Percentiles rank a stretch among this genome's conserved stretches.
Evolutionary conservation across 2,113 vertebrate species (phyloP).

Genomic region (Petroica traversi): DNA sequence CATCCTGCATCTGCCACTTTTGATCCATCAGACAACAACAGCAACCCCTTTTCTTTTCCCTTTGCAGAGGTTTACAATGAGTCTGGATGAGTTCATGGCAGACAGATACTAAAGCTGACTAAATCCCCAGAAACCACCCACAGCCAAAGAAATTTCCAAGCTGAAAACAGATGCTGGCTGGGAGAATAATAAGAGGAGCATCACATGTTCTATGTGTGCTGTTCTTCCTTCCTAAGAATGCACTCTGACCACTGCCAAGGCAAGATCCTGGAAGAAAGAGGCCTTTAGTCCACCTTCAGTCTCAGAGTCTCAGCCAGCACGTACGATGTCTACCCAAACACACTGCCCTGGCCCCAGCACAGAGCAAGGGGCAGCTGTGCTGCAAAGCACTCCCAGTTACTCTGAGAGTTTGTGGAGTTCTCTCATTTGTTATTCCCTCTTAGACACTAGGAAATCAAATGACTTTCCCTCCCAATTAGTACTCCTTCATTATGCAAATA

Average conservation of each 20-base stretch:
- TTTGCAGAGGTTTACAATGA: neutral
- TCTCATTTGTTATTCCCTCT: constrained; percentile 35
- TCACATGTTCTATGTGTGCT: neutral
- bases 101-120: neutral
- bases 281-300: neutral
- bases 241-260: neutral
- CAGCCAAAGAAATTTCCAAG: neutral
- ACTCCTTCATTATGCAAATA: constrained; percentile 65
- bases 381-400: neutral
- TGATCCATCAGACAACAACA: neutral
- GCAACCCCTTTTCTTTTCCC: neutral
- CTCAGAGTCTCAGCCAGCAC: neutral
- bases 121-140: neutral
- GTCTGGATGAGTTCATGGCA: neutral
- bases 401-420: neutral
- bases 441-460: constrained; percentile 46
- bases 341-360: neutral
- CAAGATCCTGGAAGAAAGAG: neutral
- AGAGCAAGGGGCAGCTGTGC: neutral
- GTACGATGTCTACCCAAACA: fast-evolving
- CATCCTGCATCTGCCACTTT: neutral
- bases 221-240: neutral
- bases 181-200: neutral
- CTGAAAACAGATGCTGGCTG: neutral
- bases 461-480: constrained; percentile 57